A percentile compares a stretch with the other conserved stretches of the same genome.
These are phyloP conservation scores for Elgaria multicarinata DNA, from an alignment of 2,113 vertebrate species.

Conservation along the genomic window DNA sequence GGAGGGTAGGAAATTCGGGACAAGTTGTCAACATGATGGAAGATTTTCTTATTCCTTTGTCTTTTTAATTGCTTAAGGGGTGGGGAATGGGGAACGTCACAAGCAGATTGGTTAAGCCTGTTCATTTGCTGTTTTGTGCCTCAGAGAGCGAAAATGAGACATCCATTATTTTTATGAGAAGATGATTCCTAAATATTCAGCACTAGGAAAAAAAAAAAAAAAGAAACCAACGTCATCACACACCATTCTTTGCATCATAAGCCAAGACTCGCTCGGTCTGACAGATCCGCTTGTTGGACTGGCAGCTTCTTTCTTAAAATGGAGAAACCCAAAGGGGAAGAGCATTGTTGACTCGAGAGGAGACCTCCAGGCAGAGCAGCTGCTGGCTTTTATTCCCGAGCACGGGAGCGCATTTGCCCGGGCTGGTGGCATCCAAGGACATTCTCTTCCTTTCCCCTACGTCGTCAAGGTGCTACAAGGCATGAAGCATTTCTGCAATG, in stretches of 20 bases:
- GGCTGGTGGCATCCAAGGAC: slow-evolving; percentile 43
- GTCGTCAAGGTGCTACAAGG: slow-evolving; percentile 64
- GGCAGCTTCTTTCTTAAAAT: slow-evolving; percentile 63
- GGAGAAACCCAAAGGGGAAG: slow-evolving; percentile 40
- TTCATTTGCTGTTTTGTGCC: slow-evolving; percentile 78
- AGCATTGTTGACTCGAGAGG: slow-evolving; percentile 11
- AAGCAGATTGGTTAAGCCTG: slow-evolving; percentile 72
- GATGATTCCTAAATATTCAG: slow-evolving; percentile 78
- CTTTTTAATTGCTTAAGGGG: slow-evolving; percentile 64
- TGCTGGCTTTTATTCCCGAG: slow-evolving; percentile 36
- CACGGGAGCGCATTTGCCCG: slow-evolving; percentile 46
- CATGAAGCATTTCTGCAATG: slow-evolving; percentile 45
- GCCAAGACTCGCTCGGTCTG: slow-evolving; percentile 70
- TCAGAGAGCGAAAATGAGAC: slow-evolving; percentile 76
- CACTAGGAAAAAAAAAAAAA: slow-evolving; percentile 65
- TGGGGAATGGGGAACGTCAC: slow-evolving; percentile 19
- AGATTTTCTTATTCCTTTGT: slow-evolving; percentile 63
- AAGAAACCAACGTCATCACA: slow-evolving; percentile 65
- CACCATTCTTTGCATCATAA: slow-evolving; percentile 73
- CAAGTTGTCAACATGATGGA: slow-evolving; percentile 54
- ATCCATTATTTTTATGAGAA: slow-evolving; percentile 77
- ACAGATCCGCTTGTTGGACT: slow-evolving; percentile 69
- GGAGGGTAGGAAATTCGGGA: slow-evolving; percentile 27
- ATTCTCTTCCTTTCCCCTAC: slow-evolving; percentile 59
- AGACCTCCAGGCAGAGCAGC: slow-evolving; percentile 24